A percentile compares a stretch with the other conserved stretches of the same genome.
Conservation (phyloP, 1,140 invertebrate species). For the Neodiprion virginianus region DNA sequence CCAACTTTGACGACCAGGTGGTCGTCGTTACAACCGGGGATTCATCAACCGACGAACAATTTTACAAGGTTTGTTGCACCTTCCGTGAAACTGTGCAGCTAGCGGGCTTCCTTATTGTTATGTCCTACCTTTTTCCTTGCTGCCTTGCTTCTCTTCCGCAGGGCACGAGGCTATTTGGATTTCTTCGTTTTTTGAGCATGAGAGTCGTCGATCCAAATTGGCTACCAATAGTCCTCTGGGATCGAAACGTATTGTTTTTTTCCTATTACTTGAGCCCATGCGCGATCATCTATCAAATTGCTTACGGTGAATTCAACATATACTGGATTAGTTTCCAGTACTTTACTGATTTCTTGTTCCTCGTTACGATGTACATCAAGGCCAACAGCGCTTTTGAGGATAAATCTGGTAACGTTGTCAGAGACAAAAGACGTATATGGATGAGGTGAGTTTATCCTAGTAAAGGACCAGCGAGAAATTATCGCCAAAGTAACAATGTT, state of each 20-base stretch:
- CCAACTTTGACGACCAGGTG: not conserved
- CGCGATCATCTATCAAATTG: not conserved
- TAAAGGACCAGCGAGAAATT: no score
- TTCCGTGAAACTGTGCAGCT: no score
- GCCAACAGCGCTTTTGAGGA: not conserved
- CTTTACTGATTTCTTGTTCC: not conserved
- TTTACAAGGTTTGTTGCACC: no score
- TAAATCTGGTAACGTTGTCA: not conserved
- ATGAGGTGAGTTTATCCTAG: not conserved
- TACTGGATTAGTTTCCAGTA: not conserved
- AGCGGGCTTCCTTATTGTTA: not conserved
- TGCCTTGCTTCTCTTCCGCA: no score
- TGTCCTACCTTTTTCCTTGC: not conserved
- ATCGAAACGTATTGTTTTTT: not conserved
- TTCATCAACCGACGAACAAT: not conserved
- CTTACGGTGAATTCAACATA: not conserved
- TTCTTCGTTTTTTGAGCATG: not conserved
- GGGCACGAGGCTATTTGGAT: not conserved
- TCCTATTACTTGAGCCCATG: conserved; percentile 4
- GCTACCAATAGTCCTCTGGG: not conserved
- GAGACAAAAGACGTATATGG: not conserved
- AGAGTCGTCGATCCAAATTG: conserved; percentile 1
- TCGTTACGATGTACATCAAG: conserved; percentile 4
- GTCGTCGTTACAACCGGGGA: not conserved
- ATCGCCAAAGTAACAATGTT: no score